phyloP scores from a whole-genome alignment of 2,797 vertebrate genomes.

The Crenuchus spilurus region DNA sequence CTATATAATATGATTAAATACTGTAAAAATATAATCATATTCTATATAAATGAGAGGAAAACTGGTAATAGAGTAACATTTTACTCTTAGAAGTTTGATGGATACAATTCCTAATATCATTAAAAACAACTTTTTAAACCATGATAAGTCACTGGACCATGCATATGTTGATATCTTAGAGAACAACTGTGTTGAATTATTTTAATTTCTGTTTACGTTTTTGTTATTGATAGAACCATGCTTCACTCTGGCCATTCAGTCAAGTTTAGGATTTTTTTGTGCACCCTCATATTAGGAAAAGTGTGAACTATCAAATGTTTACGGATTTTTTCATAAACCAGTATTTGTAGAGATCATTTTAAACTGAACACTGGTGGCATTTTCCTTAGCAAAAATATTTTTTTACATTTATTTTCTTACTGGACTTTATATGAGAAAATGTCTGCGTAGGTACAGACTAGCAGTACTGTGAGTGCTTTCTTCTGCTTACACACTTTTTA shows the following conservation, averaged over 20 bases:
- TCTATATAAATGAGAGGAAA: neutral
- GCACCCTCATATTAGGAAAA: neutral
- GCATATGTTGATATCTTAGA: neutral
- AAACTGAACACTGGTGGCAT: neutral
- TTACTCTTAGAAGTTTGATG: neutral
- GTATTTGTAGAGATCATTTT: constrained; percentile 14
- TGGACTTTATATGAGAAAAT: neutral
- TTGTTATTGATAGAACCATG: constrained; percentile 5
- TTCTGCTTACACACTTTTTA: neutral
- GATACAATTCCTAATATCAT: neutral
- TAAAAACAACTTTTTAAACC: neutral
- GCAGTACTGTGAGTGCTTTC: neutral
- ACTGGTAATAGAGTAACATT: neutral
- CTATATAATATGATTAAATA: neutral
- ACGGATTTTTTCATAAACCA: neutral
- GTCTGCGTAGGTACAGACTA: neutral
- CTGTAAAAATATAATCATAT: neutral
- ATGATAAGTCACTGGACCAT: constrained; percentile 15
- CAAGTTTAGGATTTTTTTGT: constrained; percentile 15
- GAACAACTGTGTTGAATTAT: constrained; percentile 5
- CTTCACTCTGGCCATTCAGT: constrained; percentile 2
- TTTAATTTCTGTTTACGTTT: neutral
- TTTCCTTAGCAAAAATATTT: neutral
- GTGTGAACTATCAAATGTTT: neutral
- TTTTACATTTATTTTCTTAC: constrained; percentile 11